These are phyloP conservation scores for Choreutis nemorana DNA, from an alignment of 2,888 invertebrate genomes.

Conservation along the genomic window DNA sequence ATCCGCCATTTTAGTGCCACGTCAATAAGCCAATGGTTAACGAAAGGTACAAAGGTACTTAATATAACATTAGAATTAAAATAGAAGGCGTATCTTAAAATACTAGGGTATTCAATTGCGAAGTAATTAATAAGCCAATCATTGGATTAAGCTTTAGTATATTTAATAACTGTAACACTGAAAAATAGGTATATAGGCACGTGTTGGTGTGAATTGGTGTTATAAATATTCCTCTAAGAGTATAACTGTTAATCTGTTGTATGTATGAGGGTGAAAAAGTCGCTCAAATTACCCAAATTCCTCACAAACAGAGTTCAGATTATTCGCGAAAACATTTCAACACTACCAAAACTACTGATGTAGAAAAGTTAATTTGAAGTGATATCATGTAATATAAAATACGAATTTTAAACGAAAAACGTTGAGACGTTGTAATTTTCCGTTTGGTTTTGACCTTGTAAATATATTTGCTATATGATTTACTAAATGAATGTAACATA, in stretches of 20 bases:
- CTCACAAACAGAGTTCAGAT: conserved; percentile 23
- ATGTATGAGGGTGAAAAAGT: not conserved
- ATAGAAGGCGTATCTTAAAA: too few species aligned
- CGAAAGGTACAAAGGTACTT: too few species aligned
- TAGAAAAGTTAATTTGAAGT: conserved; percentile 54
- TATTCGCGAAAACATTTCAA: conserved; percentile 29
- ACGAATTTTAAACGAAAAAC: conserved; percentile 65
- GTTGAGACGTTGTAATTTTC: conserved; percentile 58
- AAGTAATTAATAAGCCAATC: too few species aligned
- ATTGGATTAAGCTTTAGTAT: too few species aligned
- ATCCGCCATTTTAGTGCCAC: too few species aligned
- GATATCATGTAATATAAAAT: conserved; percentile 63
- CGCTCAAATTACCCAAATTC: conserved; percentile 8
- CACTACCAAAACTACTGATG: conserved; percentile 52
- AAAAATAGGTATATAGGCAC: too few species aligned
- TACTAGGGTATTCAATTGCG: too few species aligned
- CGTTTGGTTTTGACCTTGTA: conserved; percentile 63
- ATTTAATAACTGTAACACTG: too few species aligned
- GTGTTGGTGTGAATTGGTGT: too few species aligned
- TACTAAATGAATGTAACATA: conserved; percentile 65
- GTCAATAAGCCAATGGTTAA: too few species aligned
- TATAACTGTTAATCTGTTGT: not conserved
- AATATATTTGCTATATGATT: conserved; percentile 66
- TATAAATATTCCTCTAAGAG: too few species aligned
- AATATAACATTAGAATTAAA: too few species aligned